phyloP scores from a whole-genome alignment of 2,113 vertebrate species.

The Uropsilus gracilis region DNA sequence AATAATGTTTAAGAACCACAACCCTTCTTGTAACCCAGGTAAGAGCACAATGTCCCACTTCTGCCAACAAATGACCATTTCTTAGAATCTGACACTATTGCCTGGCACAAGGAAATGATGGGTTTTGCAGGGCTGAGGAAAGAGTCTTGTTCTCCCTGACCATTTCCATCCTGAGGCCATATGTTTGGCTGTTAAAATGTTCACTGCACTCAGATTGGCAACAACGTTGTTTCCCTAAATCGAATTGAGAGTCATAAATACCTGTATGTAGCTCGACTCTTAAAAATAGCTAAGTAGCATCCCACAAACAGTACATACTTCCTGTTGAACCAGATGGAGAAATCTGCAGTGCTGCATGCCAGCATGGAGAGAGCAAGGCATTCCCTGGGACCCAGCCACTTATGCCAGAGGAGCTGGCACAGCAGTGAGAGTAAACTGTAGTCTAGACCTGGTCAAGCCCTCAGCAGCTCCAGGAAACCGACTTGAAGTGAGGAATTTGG shows the following conservation, averaged over 20 bases:
- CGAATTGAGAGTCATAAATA: conserved; percentile 82
- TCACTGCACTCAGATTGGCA: conserved; percentile 48
- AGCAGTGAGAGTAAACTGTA: conserved; percentile 21
- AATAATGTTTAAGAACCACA: background rate
- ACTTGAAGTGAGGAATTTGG: conserved; percentile 61
- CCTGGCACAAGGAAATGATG: conserved; percentile 42
- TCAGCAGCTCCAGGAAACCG: conserved; percentile 71
- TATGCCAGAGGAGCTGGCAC: conserved; percentile 65
- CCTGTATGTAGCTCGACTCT: conserved; percentile 78
- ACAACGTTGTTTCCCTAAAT: conserved; percentile 73
- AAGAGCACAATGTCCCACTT: background rate
- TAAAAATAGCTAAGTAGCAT: conserved; percentile 84
- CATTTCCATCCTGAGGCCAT: conserved; percentile 69
- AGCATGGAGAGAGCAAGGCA: background rate
- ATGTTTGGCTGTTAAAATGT: conserved; percentile 82
- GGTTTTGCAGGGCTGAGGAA: conserved; percentile 76
- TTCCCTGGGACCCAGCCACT: background rate
- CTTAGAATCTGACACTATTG: conserved; percentile 44
- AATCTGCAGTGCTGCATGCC: background rate
- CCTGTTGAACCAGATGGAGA: conserved; percentile 73
- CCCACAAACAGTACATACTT: conserved; percentile 71
- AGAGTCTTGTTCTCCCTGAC: conserved; percentile 60
- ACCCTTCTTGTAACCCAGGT: background rate
- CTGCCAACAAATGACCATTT: conserved; percentile 57
- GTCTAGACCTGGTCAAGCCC: conserved; percentile 71